Evolutionary conservation across 2,888 invertebrate species (phyloP).

Genomic region (Capitulum mitella): DNA sequence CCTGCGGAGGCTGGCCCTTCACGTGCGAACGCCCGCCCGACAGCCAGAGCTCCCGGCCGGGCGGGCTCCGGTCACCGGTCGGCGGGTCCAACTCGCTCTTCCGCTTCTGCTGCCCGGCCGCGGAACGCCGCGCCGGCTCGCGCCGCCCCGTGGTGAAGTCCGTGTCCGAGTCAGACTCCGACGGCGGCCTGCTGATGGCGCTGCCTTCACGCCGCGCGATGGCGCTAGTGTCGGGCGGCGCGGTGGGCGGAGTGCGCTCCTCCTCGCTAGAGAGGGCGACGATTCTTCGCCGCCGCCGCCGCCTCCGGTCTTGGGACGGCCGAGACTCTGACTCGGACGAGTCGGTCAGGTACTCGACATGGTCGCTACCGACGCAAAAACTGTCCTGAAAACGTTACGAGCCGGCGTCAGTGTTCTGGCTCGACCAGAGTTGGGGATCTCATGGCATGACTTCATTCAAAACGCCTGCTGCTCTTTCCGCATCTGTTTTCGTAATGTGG

Average conservation of each 20-base stretch:
- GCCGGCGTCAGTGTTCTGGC: too few relatives aligned
- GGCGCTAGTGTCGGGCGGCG: background rate
- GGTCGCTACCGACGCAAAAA: constrained; percentile 34
- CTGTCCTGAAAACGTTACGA: constrained; percentile 29
- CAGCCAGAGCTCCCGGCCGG: background rate
- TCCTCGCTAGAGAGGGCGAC: background rate
- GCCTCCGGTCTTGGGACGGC: too few relatives aligned
- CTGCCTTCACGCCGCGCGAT: background rate
- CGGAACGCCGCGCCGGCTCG: background rate
- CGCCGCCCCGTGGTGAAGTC: background rate
- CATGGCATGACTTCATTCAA: too few relatives aligned
- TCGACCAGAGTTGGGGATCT: too few relatives aligned
- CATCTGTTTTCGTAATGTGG: too few relatives aligned
- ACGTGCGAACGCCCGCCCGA: background rate
- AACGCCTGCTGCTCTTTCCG: too few relatives aligned
- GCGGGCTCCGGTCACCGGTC: too few relatives aligned
- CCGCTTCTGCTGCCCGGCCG: background rate
- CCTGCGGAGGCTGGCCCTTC: background rate
- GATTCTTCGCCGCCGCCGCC: background rate
- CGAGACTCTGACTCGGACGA: background rate
- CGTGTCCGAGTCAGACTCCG: background rate
- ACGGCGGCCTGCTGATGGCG: background rate
- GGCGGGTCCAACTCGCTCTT: background rate
- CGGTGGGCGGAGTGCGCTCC: background rate
- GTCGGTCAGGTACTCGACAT: constrained; percentile 33